phyloP scores from a whole-genome alignment of 2,113 vertebrate species.

The Ageneiosus marmoratus region DNA sequence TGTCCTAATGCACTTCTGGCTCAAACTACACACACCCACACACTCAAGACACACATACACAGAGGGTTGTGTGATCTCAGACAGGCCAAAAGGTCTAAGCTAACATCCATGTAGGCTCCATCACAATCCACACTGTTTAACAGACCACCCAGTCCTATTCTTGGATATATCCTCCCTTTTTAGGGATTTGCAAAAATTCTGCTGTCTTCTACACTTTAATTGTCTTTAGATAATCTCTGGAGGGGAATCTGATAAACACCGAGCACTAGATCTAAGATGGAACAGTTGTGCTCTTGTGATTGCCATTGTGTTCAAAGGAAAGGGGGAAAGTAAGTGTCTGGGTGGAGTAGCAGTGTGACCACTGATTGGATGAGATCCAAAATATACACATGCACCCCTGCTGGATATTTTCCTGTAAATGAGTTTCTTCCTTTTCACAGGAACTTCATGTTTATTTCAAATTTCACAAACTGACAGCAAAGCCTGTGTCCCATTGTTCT shows the following conservation, averaged over 20 bases:
- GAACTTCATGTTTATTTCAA: constrained; percentile 28
- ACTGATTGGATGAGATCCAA: constrained; percentile 36
- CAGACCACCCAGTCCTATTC: constrained; percentile 36
- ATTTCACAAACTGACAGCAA: constrained; percentile 13
- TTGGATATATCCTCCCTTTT: background rate
- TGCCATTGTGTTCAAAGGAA: constrained; percentile 21
- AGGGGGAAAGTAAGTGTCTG: background rate
- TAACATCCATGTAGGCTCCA: constrained; percentile 2
- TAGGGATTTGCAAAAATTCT: background rate
- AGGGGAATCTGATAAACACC: background rate
- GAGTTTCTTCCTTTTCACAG: constrained; percentile 28
- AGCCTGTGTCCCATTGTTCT: constrained; percentile 38
- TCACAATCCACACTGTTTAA: background rate
- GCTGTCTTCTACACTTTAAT: background rate
- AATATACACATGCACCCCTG: constrained; percentile 28
- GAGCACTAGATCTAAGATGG: background rate
- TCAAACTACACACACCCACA: background rate
- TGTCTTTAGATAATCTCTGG: background rate
- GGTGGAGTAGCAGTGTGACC: constrained; percentile 39
- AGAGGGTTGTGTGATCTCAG: background rate
- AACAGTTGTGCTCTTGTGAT: background rate
- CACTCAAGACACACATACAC: background rate
- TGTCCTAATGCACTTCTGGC: constrained; percentile 34
- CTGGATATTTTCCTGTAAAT: constrained; percentile 36
- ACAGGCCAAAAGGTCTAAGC: background rate